Conservation (phyloP, 2,888 invertebrate genomes). For the Globia sparganii region DNA sequence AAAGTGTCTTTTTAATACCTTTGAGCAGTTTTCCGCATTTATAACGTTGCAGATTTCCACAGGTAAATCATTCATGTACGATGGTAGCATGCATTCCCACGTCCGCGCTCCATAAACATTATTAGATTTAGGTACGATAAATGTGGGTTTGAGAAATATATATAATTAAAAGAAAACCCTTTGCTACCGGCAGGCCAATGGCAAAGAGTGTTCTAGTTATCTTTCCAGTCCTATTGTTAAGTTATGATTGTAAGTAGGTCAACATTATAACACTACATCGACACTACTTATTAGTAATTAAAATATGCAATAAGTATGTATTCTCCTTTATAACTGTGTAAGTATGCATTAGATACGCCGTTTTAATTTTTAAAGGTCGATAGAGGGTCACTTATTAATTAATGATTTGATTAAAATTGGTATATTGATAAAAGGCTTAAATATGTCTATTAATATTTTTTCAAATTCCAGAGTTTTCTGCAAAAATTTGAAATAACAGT, state of each 20-base stretch:
- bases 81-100: too few species aligned
- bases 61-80: too few species aligned
- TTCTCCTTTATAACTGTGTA: constrained; percentile 44
- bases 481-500: too few species aligned
- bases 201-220: background rate
- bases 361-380: constrained; percentile 57
- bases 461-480: background rate
- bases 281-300: background rate
- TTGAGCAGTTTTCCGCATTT: too few species aligned
- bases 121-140: too few species aligned
- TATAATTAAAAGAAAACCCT: background rate
- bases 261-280: background rate
- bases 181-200: background rate
- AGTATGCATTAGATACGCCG: constrained; percentile 51
- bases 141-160: too few species aligned
- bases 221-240: constrained; percentile 11
- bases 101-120: too few species aligned
- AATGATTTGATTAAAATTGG: background rate
- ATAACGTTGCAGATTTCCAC: too few species aligned
- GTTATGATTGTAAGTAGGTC: constrained; percentile 21
- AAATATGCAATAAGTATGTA: constrained; percentile 20
- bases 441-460: background rate
- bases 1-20: too few species aligned
- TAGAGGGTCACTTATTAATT: constrained; percentile 27
- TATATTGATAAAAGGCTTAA: background rate